Percentiles rank a stretch among this genome's conserved stretches.
phyloP scores from a whole-genome alignment of 2,113 vertebrate genomes.

The Trogon melanurus region DNA sequence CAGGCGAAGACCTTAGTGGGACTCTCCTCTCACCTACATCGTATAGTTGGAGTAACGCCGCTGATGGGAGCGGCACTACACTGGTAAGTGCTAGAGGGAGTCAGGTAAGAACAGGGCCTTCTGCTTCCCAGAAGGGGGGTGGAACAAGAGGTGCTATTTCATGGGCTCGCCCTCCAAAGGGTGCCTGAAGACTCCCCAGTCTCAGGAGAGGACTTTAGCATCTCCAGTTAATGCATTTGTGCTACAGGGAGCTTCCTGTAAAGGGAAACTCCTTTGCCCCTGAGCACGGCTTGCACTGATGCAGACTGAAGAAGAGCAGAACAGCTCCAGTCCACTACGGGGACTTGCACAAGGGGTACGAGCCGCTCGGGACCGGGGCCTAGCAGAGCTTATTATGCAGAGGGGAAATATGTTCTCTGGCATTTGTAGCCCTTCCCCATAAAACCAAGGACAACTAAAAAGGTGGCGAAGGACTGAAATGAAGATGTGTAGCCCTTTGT shows the following conservation, averaged over 20 bases:
- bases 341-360: background rate
- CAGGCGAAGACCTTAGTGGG: background rate
- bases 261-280: background rate
- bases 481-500: slow-evolving; percentile 45
- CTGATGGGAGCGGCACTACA: background rate
- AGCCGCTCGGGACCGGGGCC: background rate
- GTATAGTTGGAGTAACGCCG: background rate
- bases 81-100: background rate
- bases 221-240: background rate
- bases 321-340: background rate
- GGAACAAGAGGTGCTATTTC: background rate
- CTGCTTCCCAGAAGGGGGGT: background rate
- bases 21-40: background rate
- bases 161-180: background rate
- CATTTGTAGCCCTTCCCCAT: background rate
- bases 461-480: background rate
- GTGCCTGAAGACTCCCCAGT: background rate
- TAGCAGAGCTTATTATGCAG: background rate
- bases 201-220: background rate
- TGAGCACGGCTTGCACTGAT: background rate
- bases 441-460: background rate
- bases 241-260: background rate
- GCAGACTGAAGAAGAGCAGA: background rate
- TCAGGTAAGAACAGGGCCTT: background rate
- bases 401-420: background rate